Base-by-base conservation (phyloP, 1,140 invertebrate genomes). In the Tetramorium simillimum region DNA sequence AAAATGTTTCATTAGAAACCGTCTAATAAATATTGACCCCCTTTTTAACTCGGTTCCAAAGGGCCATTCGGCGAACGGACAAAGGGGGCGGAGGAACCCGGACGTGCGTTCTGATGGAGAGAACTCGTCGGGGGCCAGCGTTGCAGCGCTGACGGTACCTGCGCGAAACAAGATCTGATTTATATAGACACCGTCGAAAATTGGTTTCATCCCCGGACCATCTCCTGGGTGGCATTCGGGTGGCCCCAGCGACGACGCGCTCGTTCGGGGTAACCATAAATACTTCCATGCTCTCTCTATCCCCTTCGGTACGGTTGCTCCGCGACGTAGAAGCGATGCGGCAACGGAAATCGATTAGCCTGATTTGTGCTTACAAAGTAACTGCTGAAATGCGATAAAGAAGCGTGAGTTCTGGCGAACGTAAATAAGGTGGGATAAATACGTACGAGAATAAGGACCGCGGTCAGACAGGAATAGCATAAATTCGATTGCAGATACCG, bases 1-100 rank as follows among this genome's bases (percentile, higher is more conserved):
- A 94, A 94, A 94, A 94, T 94, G 93, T 94, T 94, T 92, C 93
- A 94, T 94, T 94, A 93, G 92, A 93, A 92, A 92, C 90, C 91
- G 92, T 94, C 92, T 92, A 93, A 94, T 94, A 94, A 94, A 94
- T 94, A 94, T 93, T 88, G 92, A 91, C 89, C 90, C 86, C 85
- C 86, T 91, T 88, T 89, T 92, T 92, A 85, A 91, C 92, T 90
- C 76, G 78, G 85, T 87, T 92, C 75, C 90, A 91, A 93, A 91
- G 87, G 88, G 67, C 84, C 85, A 76, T 92, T 91, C 90, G 76
- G 60, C 65, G 60, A 85, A 73, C 67, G 76, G 65, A 21, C 60
- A 5, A 73, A 53, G 46, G 43, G n/a, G 65, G 33, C 40, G 56
- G 21, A 40, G 37, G 28, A n/a, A 53, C 53, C 60, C 46, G 60